Conservation (phyloP, 2,888 invertebrate species). For the Didymodactylos carnosus region DNA sequence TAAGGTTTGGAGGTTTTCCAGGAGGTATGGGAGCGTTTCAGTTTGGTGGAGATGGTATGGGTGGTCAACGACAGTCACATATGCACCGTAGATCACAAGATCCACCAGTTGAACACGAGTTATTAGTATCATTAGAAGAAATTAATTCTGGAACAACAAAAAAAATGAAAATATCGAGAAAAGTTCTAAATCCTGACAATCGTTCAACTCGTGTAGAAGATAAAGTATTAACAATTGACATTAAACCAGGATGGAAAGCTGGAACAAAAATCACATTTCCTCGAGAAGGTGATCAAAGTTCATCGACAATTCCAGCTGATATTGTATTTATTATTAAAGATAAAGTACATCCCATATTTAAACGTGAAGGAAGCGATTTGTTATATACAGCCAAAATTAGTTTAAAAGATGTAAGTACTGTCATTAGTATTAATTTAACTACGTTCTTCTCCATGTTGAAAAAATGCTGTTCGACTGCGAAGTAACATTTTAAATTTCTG, state of each 20-base stretch:
- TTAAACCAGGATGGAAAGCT: constrained; percentile 92
- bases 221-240: constrained; percentile 71
- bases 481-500: too few species aligned
- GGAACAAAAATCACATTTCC: constrained; percentile 95
- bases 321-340: constrained; percentile 87
- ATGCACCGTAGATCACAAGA: constrained; percentile 20
- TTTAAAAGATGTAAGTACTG: constrained; percentile 64
- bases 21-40: constrained; percentile 2
- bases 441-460: too few species aligned
- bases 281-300: constrained; percentile 77
- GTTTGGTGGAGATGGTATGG: constrained; percentile 14
- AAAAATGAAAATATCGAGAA: constrained; percentile 90
- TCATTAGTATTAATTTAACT: neutral
- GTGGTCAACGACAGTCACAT: constrained; percentile 2
- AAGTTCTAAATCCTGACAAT: constrained; percentile 47
- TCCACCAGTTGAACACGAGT: constrained; percentile 43
- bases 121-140: constrained; percentile 78
- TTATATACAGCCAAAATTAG: constrained; percentile 64
- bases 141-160: constrained; percentile 78
- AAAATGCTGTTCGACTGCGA: too few species aligned
- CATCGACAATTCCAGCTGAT: constrained; percentile 80
- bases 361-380: constrained; percentile 76
- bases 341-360: constrained; percentile 72
- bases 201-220: constrained; percentile 60
- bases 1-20: constrained; percentile 14